Base-by-base conservation (phyloP, 2,113 vertebrate genomes). In the Istiophorus platypterus region DNA sequence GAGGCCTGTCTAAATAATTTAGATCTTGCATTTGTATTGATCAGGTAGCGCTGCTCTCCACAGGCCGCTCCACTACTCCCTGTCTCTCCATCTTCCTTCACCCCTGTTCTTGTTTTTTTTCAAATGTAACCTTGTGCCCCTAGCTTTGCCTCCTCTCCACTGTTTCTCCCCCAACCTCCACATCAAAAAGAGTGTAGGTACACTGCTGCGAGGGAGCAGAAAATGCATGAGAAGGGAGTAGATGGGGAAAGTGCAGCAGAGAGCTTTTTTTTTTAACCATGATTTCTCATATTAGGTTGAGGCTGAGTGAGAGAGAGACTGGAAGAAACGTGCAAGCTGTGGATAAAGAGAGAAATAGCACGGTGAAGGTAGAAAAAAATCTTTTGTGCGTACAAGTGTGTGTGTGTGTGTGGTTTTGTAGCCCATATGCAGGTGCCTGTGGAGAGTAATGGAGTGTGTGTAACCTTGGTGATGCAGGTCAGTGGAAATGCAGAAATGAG, bases 1-100 rank as follows among this genome's bases (percentile, higher is more conserved):
- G 86, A 91, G 83, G 67, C 78, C 65, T 63, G 78, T 80, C 86
- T 95, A 92, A 95, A 95, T 95, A 93, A 95, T 95, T 94, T 84
- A 95, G 79, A 89, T 85, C 86, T 77, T 88, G 81, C 86, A 91
- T 94, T 91, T 89, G 91, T 93, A 95, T 95, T 91, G 93, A 95
- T 94, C 93, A 88, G 87, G 81, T 79, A 77, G 85, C 71, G 7
- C 75, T 39, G 54, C 78, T 87, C 92, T 93, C 91, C 34, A 22
- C 27, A 84, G 88, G 71, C 85, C 70, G 67, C 76, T 88, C 67
- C 42, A 67, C 85, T 54, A 56, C 78, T 56, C 70, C 70, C 45
- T 41, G 7, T 73, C 69, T 71, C 86, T 84, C 62, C 76, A 76
- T 80, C 78, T 72, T 63, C 70, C 31, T 64, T 77, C 34, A 4